Percentiles rank a stretch among this genome's conserved stretches.
These are phyloP conservation scores for Rhineura floridana DNA, from an alignment of 2,113 vertebrate species.

Conservation along the genomic window DNA sequence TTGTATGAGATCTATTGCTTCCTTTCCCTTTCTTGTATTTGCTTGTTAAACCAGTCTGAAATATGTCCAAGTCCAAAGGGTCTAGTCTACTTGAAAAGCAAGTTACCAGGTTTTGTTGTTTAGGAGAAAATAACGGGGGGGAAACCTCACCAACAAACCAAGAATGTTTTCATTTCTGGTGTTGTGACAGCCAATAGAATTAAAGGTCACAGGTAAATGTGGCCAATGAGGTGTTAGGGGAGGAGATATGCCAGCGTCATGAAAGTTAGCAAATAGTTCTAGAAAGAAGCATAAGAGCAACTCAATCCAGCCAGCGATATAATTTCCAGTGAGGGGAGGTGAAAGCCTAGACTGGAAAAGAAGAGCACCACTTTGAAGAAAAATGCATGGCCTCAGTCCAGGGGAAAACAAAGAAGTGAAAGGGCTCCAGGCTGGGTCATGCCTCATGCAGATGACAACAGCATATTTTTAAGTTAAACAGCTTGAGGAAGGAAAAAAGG, in stretches of 20 bases:
- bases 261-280: background rate
- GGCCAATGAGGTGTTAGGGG: background rate
- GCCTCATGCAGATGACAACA: slow-evolving; percentile 2
- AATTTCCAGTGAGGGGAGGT: background rate
- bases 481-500: slow-evolving; percentile 33
- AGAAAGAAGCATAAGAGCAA: slow-evolving; percentile 2
- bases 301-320: background rate
- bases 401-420: slow-evolving; percentile 29
- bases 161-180: slow-evolving; percentile 2
- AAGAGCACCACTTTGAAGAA: background rate
- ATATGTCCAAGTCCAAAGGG: slow-evolving; percentile 42
- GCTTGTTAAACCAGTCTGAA: slow-evolving; percentile 38
- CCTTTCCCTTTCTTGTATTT: background rate
- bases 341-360: background rate
- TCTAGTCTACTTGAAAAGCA: slow-evolving; percentile 62
- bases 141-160: background rate
- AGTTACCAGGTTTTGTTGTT: slow-evolving; percentile 22
- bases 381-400: background rate
- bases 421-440: background rate
- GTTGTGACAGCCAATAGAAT: slow-evolving; percentile 35
- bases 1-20: background rate
- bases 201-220: background rate
- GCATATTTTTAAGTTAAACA: slow-evolving; percentile 25
- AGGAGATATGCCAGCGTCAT: background rate
- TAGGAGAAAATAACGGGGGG: background rate